Evolutionary conservation across 2,888 invertebrate genomes (phyloP), one percentile per base, ranked within the genome.

Genomic region (Apoda limacodes): DNA sequence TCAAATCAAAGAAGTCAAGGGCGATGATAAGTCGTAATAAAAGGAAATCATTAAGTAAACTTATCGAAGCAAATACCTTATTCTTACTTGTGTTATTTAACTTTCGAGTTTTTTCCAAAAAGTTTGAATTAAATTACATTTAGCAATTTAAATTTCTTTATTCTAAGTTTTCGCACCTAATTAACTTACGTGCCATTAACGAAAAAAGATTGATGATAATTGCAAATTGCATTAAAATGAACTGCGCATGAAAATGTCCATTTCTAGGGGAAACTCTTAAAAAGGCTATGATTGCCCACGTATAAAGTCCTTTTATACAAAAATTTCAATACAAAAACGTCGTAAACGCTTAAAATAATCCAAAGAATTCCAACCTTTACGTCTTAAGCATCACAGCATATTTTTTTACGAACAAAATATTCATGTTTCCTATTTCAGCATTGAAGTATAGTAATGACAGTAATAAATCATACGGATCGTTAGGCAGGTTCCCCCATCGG

Each of bases 381-480:
- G n/a, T n/a, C n/a, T n/a, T n/a, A n/a, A n/a, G n/a, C n/a, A n/a
- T n/a, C n/a, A n/a, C n/a, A n/a, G n/a, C n/a, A n/a, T n/a, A n/a
- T n/a, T n/a, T n/a, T n/a, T n/a, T n/a, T n/a, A n/a, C n/a, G n/a
- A n/a, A n/a, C n/a, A n/a, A n/a, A n/a, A n/a, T n/a, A n/a, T n/a
- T n/a, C 54, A 64, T 69, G 62, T 61, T 62, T 63, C 50, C 39
- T 62, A 43, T 66, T 67, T 53, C 46, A 40, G 41, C 53, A 46
- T 49, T 47, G 46, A 45, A 42, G 45, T 46, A 48, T 49, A 56
- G 58, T 74, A 78, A 80, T 78, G 80, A 76, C 67, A 74, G 75
- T 75, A 75, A 80, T 80, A 78, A 76, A 80, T 80, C 80, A 80
- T 76, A 78, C 58, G 76, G 74, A 67, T 80, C 80, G 75, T 80